Conservation (phyloP, 2,888 invertebrate species). For the Tenthredo scrophulariae region DNA sequence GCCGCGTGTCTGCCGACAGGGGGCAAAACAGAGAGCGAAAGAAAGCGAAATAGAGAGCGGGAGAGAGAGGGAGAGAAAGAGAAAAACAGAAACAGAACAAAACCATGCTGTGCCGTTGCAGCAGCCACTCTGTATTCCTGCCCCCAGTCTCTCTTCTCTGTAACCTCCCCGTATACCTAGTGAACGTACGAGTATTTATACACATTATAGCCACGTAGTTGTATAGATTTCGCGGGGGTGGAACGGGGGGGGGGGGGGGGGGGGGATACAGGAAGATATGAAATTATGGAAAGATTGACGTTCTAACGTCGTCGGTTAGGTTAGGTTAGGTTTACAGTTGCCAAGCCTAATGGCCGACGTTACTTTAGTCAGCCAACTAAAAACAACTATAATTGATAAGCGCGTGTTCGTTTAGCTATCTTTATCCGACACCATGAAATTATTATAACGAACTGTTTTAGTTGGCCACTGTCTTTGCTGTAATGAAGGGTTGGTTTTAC, state of each 20-base stretch:
- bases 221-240: not conserved
- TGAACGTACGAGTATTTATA: not conserved
- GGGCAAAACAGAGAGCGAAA: not conserved
- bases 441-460: conserved; percentile 56
- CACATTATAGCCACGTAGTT: not conserved
- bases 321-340: not conserved
- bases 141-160: conserved; percentile 8
- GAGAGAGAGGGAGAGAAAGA: not conserved
- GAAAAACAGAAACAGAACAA: conserved; percentile 40
- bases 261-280: not conserved
- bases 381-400: conserved; percentile 49
- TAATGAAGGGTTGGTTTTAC: conserved; percentile 51
- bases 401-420: not conserved
- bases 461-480: conserved; percentile 52
- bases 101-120: conserved; percentile 33
- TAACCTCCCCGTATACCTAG: not conserved
- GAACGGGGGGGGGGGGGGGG: too few species aligned
- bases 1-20: conserved; percentile 44
- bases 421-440: conserved; percentile 55
- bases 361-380: not conserved
- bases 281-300: conserved; percentile 26
- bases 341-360: conserved; percentile 8
- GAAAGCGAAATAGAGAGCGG: not conserved
- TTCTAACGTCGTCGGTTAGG: not conserved
- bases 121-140: conserved; percentile 14